phyloP scores from a whole-genome alignment of 2,797 vertebrate species.

The Poecilia velifera region DNA sequence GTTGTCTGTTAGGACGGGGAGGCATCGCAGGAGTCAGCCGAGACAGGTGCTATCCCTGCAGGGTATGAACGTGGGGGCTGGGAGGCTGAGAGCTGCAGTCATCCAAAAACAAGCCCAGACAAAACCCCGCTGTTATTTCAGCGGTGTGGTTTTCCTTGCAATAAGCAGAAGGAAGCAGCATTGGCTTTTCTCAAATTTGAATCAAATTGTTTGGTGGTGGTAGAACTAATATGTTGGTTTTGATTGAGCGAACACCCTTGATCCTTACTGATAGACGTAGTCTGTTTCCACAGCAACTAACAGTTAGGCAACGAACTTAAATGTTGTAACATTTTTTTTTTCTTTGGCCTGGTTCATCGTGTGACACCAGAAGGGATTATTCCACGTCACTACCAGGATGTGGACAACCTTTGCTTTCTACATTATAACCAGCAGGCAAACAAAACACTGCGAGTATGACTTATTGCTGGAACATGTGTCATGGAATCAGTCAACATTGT shows the following conservation, averaged over 20 bases:
- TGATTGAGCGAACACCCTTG: neutral
- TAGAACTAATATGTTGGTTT: neutral
- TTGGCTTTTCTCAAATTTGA: neutral
- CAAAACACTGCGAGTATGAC: neutral
- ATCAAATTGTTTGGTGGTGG: neutral
- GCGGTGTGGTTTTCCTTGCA: constrained; percentile 49
- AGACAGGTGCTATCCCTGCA: constrained; percentile 81
- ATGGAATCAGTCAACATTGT: neutral
- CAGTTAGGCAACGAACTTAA: neutral
- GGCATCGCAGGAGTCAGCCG: constrained; percentile 65
- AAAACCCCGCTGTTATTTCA: constrained; percentile 66
- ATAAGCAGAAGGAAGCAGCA: neutral
- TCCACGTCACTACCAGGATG: neutral
- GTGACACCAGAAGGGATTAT: neutral
- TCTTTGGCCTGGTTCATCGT: constrained; percentile 1
- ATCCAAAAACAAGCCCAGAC: constrained; percentile 74
- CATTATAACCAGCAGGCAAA: neutral
- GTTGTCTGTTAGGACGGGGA: constrained; percentile 66
- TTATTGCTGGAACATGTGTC: neutral
- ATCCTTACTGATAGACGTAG: neutral
- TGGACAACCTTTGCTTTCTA: neutral
- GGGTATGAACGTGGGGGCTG: constrained; percentile 71
- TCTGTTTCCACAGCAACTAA: neutral
- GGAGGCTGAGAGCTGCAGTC: constrained; percentile 60
- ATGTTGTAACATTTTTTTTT: neutral